Evolutionary conservation across 1,140 invertebrate genomes (phyloP), one percentile per base, ranked within the genome.

Genomic region (Proales similis): DNA sequence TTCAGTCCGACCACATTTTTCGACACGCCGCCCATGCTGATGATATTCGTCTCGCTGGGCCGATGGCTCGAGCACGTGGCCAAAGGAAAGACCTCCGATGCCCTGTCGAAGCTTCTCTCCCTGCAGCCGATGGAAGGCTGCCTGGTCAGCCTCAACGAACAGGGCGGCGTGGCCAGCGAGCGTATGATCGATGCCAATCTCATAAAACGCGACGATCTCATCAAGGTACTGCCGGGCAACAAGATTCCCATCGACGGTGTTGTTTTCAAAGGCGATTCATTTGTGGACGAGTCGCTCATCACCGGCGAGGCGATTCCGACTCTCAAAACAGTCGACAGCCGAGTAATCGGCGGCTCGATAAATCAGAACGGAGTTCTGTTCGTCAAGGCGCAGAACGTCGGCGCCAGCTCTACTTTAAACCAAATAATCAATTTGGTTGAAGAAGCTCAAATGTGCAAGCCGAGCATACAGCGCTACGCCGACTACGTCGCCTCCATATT

Each of bases 71-170:
- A 99, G 73, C 88, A 96, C 69, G 86, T 97, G 36, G 93, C 94
- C 1, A 98, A 98, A 81, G 91, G 93, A n/a, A 98, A 98, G 79
- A 99, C 95, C 4, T 96, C 91, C 0, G 94, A 98, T 77, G 95
- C 94, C 0, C 73, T 99, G 6, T 90, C 88, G 0, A 93, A 93
- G 72, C 78, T 99, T 17, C 78, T 98, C 45, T 94, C 90, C 0
- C 76, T 98, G 26, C 93, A 98, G 78, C 86, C 94, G 0, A 90
- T 90, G 6, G 92, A 97, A 69, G 94, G 94, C 0, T 78, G 87
- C 2, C 75, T 98, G 0, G 84, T 96, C 1, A 84, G 81, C 12
- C 67, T 94, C 33, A 87, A 88, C 22, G 68, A 81, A 0, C 81
- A 87, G n/a, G 83, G 84, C 39, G 82, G 88, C 51, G 81, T 92